Conservation (phyloP, 2,888 invertebrate species). For the Idaea dimidiata region DNA sequence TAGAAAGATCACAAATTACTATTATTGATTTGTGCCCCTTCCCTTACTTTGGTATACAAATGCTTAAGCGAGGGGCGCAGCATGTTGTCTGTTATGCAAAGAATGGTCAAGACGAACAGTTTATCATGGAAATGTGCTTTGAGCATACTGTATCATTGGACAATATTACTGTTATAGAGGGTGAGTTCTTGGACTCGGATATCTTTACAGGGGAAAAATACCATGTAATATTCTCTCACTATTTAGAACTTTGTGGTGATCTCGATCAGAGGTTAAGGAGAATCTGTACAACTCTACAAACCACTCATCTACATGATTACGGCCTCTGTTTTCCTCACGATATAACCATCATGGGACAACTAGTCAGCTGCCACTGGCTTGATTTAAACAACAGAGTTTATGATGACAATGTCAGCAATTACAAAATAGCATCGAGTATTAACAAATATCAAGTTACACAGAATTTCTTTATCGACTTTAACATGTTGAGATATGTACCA, state of each 20-base stretch:
- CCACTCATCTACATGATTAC: conserved; percentile 56
- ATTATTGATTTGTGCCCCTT: conserved; percentile 83
- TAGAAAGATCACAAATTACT: conserved; percentile 47
- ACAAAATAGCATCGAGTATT: conserved; percentile 76
- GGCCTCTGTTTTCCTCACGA: conserved; percentile 78
- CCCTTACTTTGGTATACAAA: conserved; percentile 82
- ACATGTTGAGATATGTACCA: conserved; percentile 58
- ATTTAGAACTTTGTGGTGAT: conserved; percentile 80
- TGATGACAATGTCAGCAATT: conserved; percentile 78
- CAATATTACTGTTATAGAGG: conserved; percentile 59
- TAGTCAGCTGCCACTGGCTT: conserved; percentile 82
- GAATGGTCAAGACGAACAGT: conserved; percentile 54
- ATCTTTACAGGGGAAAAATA: conserved; percentile 52
- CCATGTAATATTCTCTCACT: conserved; percentile 79
- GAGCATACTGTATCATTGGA: conserved; percentile 60
- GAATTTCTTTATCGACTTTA: conserved; percentile 74
- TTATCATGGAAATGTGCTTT: conserved; percentile 64
- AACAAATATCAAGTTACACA: conserved; percentile 82
- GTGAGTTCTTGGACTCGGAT: conserved; percentile 49
- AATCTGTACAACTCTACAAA: conserved; percentile 47
- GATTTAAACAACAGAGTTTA: conserved; percentile 79
- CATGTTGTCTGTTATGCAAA: conserved; percentile 69
- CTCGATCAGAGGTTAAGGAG: conserved; percentile 61
- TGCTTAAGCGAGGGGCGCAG: conserved; percentile 74
- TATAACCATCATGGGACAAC: conserved; percentile 75